These are phyloP conservation scores for Actenoides hombroni DNA, from an alignment of 2,113 vertebrate species.

Conservation along the genomic window DNA sequence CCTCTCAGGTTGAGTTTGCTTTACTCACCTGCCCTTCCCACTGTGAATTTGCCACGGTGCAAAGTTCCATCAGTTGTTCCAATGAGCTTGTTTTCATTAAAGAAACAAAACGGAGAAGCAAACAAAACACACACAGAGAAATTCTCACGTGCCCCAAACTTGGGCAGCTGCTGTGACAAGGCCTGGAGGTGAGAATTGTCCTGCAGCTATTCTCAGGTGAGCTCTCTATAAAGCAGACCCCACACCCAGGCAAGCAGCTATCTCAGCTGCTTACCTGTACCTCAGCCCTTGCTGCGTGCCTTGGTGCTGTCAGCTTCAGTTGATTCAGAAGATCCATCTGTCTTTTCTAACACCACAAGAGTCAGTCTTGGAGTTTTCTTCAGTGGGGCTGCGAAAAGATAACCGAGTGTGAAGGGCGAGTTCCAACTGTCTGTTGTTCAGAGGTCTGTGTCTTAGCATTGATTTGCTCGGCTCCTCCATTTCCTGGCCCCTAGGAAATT, in stretches of 20 bases:
- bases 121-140: neutral
- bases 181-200: neutral
- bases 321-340: neutral
- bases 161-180: neutral
- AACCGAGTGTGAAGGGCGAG: neutral
- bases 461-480: neutral
- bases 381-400: neutral
- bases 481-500: neutral
- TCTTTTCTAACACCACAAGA: neutral
- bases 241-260: neutral
- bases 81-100: neutral
- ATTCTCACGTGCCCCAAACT: neutral
- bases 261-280: neutral
- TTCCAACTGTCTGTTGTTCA: neutral
- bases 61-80: neutral
- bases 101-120: neutral
- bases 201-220: neutral
- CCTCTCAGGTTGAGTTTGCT: neutral
- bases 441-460: neutral
- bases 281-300: neutral
- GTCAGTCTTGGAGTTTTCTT: neutral
- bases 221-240: neutral
- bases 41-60: neutral
- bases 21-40: neutral
- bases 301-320: neutral